A percentile compares a stretch with the other conserved stretches of the same genome.
Evolutionary conservation across 2,113 vertebrate species (phyloP).

Genomic region (Chlorodrepanis virens): DNA sequence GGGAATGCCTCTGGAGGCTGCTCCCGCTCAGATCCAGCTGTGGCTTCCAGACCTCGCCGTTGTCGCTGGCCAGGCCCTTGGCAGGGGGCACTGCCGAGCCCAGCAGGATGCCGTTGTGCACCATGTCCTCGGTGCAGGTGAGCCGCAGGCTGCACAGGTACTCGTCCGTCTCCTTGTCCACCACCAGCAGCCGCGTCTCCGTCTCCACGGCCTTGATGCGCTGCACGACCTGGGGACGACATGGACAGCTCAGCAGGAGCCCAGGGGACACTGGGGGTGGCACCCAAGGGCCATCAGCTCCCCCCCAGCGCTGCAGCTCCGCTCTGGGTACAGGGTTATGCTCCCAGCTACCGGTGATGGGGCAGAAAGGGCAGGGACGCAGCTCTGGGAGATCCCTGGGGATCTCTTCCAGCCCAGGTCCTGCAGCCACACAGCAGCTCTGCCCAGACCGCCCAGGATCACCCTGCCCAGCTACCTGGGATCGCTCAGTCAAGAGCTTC

Average conservation of each 20-base stretch:
- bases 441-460: background rate
- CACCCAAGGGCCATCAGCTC: accelerated
- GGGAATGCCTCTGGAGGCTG: conserved; percentile 71
- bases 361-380: background rate
- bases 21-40: conserved; percentile 57
- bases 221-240: conserved; percentile 83
- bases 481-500: background rate
- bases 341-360: accelerated
- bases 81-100: background rate
- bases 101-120: conserved; percentile 66
- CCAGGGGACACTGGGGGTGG: accelerated
- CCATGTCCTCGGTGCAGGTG: conserved; percentile 84
- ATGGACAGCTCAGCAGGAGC: background rate
- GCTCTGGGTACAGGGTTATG: accelerated
- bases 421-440: background rate
- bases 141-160: conserved; percentile 78
- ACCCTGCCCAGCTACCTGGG: background rate
- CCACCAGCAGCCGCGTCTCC: conserved; percentile 87
- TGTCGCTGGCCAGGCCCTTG: conserved; percentile 59
- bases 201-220: conserved; percentile 85
- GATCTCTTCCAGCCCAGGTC: background rate
- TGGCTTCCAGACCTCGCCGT: conserved; percentile 79
- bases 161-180: conserved; percentile 88
- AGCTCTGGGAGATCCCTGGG: background rate
- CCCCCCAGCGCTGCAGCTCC: accelerated